These are phyloP conservation scores for Thalassarche chlororhynchos DNA, from an alignment of 2,113 vertebrate species.

Conservation along the genomic window DNA sequence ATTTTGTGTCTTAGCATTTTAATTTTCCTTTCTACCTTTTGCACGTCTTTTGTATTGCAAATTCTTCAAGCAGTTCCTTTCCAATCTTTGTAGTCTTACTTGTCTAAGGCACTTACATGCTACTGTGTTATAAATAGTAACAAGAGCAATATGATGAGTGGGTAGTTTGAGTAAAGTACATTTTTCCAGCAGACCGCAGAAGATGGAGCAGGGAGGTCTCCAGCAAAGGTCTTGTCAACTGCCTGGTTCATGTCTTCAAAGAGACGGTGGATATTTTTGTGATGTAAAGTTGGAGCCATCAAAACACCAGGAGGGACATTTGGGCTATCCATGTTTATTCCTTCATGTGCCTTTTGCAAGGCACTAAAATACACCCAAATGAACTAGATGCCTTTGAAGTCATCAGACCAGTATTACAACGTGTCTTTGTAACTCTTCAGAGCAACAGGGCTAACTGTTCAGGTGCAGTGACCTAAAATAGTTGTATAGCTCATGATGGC, in stretches of 20 bases:
- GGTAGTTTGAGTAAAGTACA: background rate
- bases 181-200: background rate
- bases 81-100: background rate
- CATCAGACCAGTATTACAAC: background rate
- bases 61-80: background rate
- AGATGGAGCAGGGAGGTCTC: background rate
- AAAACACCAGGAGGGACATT: background rate
- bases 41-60: background rate
- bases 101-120: background rate
- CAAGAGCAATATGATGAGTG: background rate
- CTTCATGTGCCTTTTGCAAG: background rate
- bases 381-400: background rate
- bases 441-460: background rate
- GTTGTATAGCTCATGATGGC: background rate
- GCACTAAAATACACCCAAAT: background rate
- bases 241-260: background rate
- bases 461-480: background rate
- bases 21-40: background rate
- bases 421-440: background rate
- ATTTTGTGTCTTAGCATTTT: background rate
- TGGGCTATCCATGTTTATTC: background rate
- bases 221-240: background rate
- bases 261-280: background rate
- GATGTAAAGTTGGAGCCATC: background rate
- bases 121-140: background rate